phyloP scores from a whole-genome alignment of 2,797 vertebrate genomes.

The Syncerus caffer region DNA sequence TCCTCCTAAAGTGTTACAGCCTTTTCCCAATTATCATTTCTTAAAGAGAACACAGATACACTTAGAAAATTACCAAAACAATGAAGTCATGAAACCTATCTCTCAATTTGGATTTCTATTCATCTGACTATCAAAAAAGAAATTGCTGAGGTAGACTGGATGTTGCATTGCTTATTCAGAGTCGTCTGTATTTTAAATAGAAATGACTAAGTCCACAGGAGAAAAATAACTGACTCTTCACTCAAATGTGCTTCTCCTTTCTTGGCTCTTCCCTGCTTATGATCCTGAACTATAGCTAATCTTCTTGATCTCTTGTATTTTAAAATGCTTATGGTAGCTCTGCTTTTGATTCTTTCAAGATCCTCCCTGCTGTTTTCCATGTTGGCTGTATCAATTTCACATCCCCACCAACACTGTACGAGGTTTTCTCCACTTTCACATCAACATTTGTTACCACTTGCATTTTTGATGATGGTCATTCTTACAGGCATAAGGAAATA shows the following conservation, averaged over 20 bases:
- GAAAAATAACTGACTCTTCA: slow-evolving; percentile 7
- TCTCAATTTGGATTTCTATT: not conserved
- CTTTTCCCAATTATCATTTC: not conserved
- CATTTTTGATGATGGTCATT: not conserved
- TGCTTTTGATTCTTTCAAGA: not conserved
- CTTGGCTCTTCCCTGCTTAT: not conserved
- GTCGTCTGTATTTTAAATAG: slow-evolving; percentile 10
- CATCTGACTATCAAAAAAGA: not conserved
- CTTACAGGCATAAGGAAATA: not conserved
- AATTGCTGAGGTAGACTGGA: not conserved
- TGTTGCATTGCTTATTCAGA: not conserved
- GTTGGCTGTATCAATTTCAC: not conserved
- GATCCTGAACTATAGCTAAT: not conserved
- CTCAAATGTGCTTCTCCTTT: not conserved
- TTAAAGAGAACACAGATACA: not conserved
- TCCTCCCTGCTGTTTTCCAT: not conserved
- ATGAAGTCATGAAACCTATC: not conserved
- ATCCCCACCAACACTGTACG: not conserved
- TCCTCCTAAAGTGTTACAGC: not conserved
- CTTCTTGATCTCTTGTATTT: slow-evolving; percentile 43
- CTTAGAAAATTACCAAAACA: not conserved
- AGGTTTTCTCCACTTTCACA: not conserved
- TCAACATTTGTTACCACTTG: not conserved
- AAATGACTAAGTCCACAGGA: not conserved
- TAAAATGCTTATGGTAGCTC: not conserved